phyloP scores from a whole-genome alignment of 2,888 invertebrate genomes.

The Amphipoea lucens region DNA sequence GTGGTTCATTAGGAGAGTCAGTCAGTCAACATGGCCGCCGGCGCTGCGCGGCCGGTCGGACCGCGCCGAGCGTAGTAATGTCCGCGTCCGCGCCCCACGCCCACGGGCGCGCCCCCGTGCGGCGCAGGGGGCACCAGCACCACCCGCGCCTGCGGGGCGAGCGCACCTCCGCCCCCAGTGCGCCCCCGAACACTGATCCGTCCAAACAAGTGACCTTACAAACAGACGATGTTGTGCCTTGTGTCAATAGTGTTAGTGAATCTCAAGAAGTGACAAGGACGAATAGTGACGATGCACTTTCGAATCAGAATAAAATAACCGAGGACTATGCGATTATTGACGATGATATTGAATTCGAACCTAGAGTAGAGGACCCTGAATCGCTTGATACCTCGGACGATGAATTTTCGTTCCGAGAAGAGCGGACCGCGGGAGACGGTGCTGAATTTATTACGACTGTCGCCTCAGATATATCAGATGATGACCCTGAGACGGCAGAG shows the following conservation, averaged over 20 bases:
- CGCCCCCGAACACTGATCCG: slow-evolving; percentile 79
- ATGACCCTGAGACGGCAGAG: slow-evolving; percentile 95
- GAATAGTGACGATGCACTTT: slow-evolving; percentile 90
- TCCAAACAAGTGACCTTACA: slow-evolving; percentile 88
- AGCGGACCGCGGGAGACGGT: slow-evolving; percentile 86
- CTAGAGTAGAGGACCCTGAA: slow-evolving; percentile 79
- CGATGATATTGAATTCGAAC: slow-evolving; percentile 84
- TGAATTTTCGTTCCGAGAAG: slow-evolving; percentile 86
- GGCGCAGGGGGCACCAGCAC: slow-evolving; percentile 94
- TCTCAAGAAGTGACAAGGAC: slow-evolving; percentile 90
- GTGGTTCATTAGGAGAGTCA: slow-evolving; percentile 74
- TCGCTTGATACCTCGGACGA: slow-evolving; percentile 85
- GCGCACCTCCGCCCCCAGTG: slow-evolving; percentile 89
- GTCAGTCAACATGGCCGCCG: slow-evolving; percentile 91
- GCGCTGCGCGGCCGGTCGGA: slow-evolving; percentile 88
- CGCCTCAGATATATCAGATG: slow-evolving; percentile 88
- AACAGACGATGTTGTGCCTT: slow-evolving; percentile 89
- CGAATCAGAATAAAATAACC: slow-evolving; percentile 84
- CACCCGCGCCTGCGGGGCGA: slow-evolving; percentile 93
- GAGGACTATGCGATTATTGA: slow-evolving; percentile 83
- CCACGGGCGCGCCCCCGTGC: slow-evolving; percentile 91
- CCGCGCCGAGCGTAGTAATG: slow-evolving; percentile 88
- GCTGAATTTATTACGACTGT: slow-evolving; percentile 81
- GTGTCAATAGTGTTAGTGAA: slow-evolving; percentile 90
- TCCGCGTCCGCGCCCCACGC: slow-evolving; percentile 90